Conservation (phyloP, 2,113 vertebrate genomes). For the Pseudopipra pipra region DNA sequence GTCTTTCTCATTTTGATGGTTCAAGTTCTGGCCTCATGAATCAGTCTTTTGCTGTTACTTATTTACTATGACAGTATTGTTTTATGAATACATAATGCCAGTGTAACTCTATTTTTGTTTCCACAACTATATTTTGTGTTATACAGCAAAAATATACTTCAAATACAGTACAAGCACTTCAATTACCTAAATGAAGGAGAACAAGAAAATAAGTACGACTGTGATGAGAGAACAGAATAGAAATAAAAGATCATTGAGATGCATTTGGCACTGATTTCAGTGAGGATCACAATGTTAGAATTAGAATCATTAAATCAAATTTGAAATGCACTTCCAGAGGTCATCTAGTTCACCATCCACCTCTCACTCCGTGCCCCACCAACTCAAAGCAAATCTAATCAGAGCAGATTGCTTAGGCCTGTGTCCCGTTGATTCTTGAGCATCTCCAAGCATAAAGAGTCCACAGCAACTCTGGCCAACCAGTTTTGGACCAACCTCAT, state of each 20-base stretch:
- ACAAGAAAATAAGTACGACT: neutral
- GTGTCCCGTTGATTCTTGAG: neutral
- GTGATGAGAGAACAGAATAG: neutral
- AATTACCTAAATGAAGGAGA: neutral
- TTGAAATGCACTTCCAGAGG: neutral
- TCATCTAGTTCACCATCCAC: neutral
- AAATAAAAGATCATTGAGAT: neutral
- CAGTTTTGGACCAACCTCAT: neutral
- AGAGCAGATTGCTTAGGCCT: neutral
- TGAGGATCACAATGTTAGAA: neutral
- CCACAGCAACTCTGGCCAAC: neutral
- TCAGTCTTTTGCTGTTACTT: neutral
- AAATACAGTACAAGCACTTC: neutral
- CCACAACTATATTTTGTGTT: neutral
- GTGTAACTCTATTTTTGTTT: neutral
- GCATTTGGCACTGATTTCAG: neutral
- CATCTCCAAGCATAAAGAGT: neutral
- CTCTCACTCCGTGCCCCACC: rapidly evolving
- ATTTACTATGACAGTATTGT: neutral
- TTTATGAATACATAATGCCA: neutral
- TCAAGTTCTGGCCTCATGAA: neutral
- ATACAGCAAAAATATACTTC: neutral
- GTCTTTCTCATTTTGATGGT: neutral
- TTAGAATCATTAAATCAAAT: neutral
- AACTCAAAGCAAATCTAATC: neutral